These are phyloP conservation scores for Venturia canescens DNA, from an alignment of 1,140 invertebrate species.

Conservation along the genomic window DNA sequence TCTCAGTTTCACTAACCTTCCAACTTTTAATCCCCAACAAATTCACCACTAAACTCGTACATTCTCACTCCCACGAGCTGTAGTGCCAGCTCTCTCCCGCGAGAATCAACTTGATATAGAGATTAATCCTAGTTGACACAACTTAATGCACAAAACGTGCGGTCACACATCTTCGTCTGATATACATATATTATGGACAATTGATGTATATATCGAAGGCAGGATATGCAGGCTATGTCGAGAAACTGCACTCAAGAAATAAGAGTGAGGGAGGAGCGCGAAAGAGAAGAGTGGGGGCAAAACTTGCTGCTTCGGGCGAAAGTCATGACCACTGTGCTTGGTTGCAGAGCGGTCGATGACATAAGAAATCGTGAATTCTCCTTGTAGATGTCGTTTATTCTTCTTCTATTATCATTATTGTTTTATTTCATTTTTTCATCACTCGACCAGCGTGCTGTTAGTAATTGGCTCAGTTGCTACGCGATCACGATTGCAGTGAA, in stretches of 20 bases:
- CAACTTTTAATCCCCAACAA: neutral
- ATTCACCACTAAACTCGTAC: neutral
- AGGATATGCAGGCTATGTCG: too few relatives aligned
- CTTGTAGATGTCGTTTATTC: neutral
- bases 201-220: too few relatives aligned
- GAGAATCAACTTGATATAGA: constrained; percentile 24
- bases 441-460: neutral
- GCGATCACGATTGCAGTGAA: neutral
- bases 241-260: neutral
- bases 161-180: constrained; percentile 16
- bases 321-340: constrained; percentile 15
- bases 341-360: constrained; percentile 19
- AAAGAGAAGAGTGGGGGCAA: neutral
- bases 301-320: neutral
- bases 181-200: neutral
- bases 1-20: neutral
- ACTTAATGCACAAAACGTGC: constrained; percentile 21
- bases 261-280: neutral
- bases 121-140: constrained; percentile 20
- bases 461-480: neutral
- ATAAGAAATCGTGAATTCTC: constrained; percentile 15
- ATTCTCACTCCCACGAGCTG: constrained; percentile 30
- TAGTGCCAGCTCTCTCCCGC: neutral
- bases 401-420: too few relatives aligned
- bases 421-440: too few relatives aligned